phyloP scores from a whole-genome alignment of 2,888 invertebrate species.

The Scaptomyza polygonia region DNA sequence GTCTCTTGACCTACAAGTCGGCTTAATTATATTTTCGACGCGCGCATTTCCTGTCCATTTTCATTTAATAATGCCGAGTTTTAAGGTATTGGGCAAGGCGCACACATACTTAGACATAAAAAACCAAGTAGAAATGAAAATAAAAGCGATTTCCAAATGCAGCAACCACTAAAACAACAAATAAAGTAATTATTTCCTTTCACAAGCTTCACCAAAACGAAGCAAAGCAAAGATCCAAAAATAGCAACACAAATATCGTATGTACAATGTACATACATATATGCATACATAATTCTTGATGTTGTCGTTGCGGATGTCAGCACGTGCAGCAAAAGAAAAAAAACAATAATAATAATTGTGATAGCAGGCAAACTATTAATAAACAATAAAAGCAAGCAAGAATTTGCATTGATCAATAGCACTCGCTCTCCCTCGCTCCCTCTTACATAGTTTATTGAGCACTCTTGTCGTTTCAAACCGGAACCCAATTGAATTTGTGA shows the following conservation, averaged over 20 bases:
- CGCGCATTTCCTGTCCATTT: constrained; percentile 69
- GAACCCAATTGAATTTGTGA: constrained; percentile 62
- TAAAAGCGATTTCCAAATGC: constrained; percentile 53
- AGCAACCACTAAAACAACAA: constrained; percentile 55
- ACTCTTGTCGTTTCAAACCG: constrained; percentile 44
- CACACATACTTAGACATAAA: constrained; percentile 33
- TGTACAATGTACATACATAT: too few relatives aligned
- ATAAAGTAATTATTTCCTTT: constrained; percentile 76
- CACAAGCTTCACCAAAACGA: constrained; percentile 62
- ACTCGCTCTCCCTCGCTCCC: constrained; percentile 1
- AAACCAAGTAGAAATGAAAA: constrained; percentile 15
- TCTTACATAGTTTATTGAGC: not conserved
- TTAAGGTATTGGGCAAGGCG: constrained; percentile 55
- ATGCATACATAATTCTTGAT: constrained; percentile 11
- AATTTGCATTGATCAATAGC: constrained; percentile 44
- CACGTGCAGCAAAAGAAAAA: constrained; percentile 41
- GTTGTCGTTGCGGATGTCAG: constrained; percentile 40
- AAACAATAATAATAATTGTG: not conserved
- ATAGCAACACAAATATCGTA: constrained; percentile 45
- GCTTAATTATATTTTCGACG: constrained; percentile 55
- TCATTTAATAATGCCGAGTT: constrained; percentile 64
- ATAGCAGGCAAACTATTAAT: constrained; percentile 54
- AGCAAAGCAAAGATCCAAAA: constrained; percentile 58
- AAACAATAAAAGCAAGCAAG: constrained; percentile 31
- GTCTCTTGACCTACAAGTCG: constrained; percentile 72